These are phyloP conservation scores for Cacatua alba DNA, from an alignment of 2,113 vertebrate species.

Conservation along the genomic window DNA sequence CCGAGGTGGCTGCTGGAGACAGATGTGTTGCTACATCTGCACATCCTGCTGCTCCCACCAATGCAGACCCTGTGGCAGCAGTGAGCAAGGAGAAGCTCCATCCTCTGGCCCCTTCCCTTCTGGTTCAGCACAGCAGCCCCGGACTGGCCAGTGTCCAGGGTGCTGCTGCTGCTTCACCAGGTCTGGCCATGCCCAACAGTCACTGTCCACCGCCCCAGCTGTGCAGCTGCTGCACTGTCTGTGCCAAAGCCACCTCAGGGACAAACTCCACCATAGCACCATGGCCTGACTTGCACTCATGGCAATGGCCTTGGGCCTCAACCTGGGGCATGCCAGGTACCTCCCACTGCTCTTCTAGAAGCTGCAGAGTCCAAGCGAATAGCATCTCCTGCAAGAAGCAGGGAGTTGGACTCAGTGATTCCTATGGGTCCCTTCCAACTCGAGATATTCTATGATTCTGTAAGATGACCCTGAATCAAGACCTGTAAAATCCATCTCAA, in stretches of 20 bases:
- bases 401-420: background rate
- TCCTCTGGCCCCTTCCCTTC: background rate
- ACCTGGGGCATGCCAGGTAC: too few relatives aligned
- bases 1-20: background rate
- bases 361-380: background rate
- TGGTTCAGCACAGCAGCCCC: too few relatives aligned
- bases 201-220: too few relatives aligned
- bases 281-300: background rate
- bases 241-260: background rate
- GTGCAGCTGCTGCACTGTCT: background rate
- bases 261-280: background rate
- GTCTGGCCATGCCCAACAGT: background rate
- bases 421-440: background rate
- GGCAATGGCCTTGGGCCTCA: background rate
- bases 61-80: background rate
- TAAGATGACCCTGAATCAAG: background rate
- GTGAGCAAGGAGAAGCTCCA: background rate
- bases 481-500: background rate
- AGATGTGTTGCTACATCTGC: background rate
- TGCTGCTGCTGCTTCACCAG: background rate
- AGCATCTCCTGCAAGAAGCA: background rate
- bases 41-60: background rate
- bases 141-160: background rate
- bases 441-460: background rate
- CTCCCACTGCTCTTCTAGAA: background rate